Conservation (phyloP, 2,888 invertebrate genomes). For the Mimumesa dahlbomi region DNA sequence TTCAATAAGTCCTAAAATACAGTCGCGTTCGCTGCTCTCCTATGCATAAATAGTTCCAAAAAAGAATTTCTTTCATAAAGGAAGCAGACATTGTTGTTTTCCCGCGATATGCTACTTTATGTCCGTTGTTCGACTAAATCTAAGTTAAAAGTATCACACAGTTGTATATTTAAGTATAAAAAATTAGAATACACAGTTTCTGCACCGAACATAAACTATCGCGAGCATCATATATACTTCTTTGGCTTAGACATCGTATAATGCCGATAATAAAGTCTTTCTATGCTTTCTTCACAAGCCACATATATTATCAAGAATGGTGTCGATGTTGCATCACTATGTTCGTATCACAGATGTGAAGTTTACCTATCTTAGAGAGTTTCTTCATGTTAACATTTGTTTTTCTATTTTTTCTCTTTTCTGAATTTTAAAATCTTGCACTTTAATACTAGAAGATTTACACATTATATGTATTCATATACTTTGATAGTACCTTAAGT, state of each 20-base stretch:
- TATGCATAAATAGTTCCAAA: background rate
- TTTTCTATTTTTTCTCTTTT: background rate
- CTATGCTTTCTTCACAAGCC: slow-evolving; percentile 14
- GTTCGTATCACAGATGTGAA: slow-evolving; percentile 66
- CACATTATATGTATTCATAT: background rate
- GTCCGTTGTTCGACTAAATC: slow-evolving; percentile 24
- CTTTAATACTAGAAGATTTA: slow-evolving; percentile 20
- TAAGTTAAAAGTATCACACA: slow-evolving; percentile 45
- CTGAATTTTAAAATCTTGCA: slow-evolving; percentile 14
- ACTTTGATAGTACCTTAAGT: slow-evolving; percentile 2
- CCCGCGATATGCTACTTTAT: background rate
- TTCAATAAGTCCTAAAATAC: background rate
- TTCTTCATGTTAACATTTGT: slow-evolving; percentile 9
- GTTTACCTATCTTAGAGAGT: slow-evolving; percentile 53
- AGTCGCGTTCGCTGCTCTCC: slow-evolving; percentile 1
- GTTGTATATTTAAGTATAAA: slow-evolving; percentile 45
- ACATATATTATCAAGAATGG: slow-evolving; percentile 36
- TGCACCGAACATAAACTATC: slow-evolving; percentile 42
- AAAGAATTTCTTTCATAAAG: background rate
- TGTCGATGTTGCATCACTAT: slow-evolving; percentile 51
- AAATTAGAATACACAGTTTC: slow-evolving; percentile 49
- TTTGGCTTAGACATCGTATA: slow-evolving; percentile 39
- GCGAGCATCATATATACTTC: slow-evolving; percentile 12
- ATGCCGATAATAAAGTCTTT: slow-evolving; percentile 49
- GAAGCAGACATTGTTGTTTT: background rate